phyloP scores from a whole-genome alignment of 1,140 invertebrate genomes.

The Drosophila sucinea region DNA sequence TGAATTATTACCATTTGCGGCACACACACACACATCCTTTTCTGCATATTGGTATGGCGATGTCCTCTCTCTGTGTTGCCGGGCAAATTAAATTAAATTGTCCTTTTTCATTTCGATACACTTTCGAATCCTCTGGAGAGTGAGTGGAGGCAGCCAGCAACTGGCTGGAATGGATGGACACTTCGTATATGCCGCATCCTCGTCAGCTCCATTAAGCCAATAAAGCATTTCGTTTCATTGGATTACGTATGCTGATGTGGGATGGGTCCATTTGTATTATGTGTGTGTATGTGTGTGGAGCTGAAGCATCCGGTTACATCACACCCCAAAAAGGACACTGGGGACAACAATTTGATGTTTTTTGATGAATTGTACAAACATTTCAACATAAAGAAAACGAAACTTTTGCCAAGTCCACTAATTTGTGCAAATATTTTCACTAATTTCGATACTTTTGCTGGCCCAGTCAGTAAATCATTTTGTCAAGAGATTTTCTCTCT shows the following conservation, averaged over 20 bases:
- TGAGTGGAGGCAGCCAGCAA: constrained; percentile 12
- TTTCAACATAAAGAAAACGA: neutral
- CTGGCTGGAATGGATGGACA: constrained; percentile 4
- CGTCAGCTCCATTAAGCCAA: constrained; percentile 76
- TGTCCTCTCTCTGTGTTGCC: constrained; percentile 45
- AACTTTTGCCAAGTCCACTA: constrained; percentile 23
- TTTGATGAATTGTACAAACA: constrained; percentile 61
- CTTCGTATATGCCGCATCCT: constrained; percentile 35
- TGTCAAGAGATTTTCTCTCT: constrained; percentile 16
- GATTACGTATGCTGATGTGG: constrained; percentile 77
- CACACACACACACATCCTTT: constrained; percentile 47
- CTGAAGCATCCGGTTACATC: constrained; percentile 60
- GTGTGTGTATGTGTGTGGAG: neutral
- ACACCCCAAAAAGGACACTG: constrained; percentile 31
- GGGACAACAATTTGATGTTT: constrained; percentile 47
- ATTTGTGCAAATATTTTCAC: constrained; percentile 50
- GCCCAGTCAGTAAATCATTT: constrained; percentile 44
- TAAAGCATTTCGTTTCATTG: constrained; percentile 81
- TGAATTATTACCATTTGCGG: constrained; percentile 67
- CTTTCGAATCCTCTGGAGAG: constrained; percentile 66
- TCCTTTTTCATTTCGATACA: constrained; percentile 81
- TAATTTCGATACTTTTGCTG: constrained; percentile 23
- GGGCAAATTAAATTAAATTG: constrained; percentile 80
- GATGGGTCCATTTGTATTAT: neutral
- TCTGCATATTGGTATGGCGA: constrained; percentile 40